Conservation (phyloP, 2,888 invertebrate genomes). For the Alcis repandata region DNA sequence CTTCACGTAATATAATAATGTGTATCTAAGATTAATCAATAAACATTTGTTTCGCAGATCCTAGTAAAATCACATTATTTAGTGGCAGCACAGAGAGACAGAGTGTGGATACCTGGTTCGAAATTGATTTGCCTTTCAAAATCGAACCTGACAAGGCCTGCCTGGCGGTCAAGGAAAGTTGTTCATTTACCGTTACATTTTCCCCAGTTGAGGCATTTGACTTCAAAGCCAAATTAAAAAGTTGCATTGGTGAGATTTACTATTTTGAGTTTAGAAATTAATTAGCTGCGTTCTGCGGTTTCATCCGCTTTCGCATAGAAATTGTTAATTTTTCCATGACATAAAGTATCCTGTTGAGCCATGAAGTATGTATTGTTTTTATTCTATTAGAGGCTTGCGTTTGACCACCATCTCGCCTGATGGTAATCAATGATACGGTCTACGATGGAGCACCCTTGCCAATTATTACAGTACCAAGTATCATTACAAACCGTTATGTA, state of each 20-base stretch:
- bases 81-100: conserved; percentile 68
- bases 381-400: too few species aligned
- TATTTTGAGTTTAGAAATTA: neutral
- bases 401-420: too few species aligned
- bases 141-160: conserved; percentile 79
- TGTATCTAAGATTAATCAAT: neutral
- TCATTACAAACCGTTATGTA: too few species aligned
- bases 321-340: too few species aligned
- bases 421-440: too few species aligned
- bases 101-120: conserved; percentile 80
- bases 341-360: too few species aligned
- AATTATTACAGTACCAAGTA: too few species aligned
- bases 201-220: conserved; percentile 85
- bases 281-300: neutral
- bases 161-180: conserved; percentile 73
- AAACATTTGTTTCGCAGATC: conserved; percentile 49
- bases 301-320: too few species aligned
- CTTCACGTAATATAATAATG: too few species aligned
- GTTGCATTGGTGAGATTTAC: conserved; percentile 67
- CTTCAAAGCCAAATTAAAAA: conserved; percentile 77
- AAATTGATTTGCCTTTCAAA: conserved; percentile 80
- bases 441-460: too few species aligned
- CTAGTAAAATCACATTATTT: conserved; percentile 74
- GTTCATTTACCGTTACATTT: conserved; percentile 82
- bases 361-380: too few species aligned